A percentile compares a stretch with the other conserved stretches of the same genome.
These are phyloP conservation scores for Pandemis heparana DNA, from an alignment of 2,888 invertebrate species.

Conservation along the genomic window DNA sequence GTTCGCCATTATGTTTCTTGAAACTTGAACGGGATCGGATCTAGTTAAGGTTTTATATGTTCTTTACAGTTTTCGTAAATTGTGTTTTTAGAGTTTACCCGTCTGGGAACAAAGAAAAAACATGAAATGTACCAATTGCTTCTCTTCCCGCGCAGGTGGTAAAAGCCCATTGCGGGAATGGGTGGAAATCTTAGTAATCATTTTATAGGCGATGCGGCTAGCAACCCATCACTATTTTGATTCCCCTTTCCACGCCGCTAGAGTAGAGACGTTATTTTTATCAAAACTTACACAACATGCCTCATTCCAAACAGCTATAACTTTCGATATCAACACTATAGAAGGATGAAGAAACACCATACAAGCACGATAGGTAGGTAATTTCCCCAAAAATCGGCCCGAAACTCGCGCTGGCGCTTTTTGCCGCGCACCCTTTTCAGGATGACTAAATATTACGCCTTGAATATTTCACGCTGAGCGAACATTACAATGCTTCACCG, in stretches of 20 bases:
- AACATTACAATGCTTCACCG: constrained; percentile 43
- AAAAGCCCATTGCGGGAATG: too few species aligned
- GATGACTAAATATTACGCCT: constrained; percentile 44
- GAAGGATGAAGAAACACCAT: not conserved
- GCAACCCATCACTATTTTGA: too few species aligned
- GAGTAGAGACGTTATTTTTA: too few species aligned
- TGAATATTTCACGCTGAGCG: constrained; percentile 44
- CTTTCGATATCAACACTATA: not conserved
- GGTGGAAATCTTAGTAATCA: too few species aligned
- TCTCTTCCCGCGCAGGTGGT: too few species aligned
- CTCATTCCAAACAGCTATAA: not conserved
- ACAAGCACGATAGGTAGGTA: not conserved
- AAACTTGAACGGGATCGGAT: not conserved
- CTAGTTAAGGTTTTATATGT: not conserved
- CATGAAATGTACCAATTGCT: too few species aligned
- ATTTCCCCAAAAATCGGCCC: not conserved
- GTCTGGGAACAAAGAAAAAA: too few species aligned
- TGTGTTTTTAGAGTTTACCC: too few species aligned
- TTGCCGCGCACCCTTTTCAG: constrained; percentile 35
- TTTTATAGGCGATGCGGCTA: too few species aligned
- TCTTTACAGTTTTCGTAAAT: not conserved
- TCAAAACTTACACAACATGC: too few species aligned
- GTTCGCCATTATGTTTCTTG: not conserved
- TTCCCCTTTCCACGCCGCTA: too few species aligned
- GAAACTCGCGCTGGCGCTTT: not conserved